phyloP scores from a whole-genome alignment of 2,797 vertebrate species.

The Arrhamphus sclerolepis region DNA sequence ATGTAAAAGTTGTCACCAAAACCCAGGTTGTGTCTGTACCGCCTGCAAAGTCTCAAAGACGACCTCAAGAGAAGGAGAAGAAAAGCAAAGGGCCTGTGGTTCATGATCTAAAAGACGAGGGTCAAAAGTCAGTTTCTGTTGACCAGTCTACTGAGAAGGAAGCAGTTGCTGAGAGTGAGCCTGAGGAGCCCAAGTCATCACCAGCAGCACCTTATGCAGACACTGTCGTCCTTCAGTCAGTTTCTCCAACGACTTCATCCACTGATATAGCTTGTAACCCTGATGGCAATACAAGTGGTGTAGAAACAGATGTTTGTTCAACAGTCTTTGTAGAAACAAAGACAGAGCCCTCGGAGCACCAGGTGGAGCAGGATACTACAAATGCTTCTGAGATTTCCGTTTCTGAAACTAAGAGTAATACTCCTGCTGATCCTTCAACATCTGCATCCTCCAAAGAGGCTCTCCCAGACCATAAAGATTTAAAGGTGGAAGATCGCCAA shows the following conservation, averaged over 20 bases:
- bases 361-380: slow-evolving; percentile 32
- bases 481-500: slow-evolving; percentile 93
- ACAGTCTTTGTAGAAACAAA: slow-evolving; percentile 39
- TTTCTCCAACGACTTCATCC: slow-evolving; percentile 54
- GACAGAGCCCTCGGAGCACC: slow-evolving; percentile 39
- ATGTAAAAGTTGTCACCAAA: slow-evolving; percentile 81
- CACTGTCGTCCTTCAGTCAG: slow-evolving; percentile 55
- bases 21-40: slow-evolving; percentile 90
- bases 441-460: slow-evolving; percentile 80
- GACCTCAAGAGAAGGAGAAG: slow-evolving; percentile 86
- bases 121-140: slow-evolving; percentile 48
- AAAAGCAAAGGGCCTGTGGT: slow-evolving; percentile 46
- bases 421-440: slow-evolving; percentile 67
- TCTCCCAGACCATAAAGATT: slow-evolving; percentile 87
- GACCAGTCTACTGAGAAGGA: slow-evolving; percentile 53
- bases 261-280: slow-evolving; percentile 35
- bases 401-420: slow-evolving; percentile 49
- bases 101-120: slow-evolving; percentile 40
- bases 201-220: slow-evolving; percentile 35
- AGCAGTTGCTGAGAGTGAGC: slow-evolving; percentile 42
- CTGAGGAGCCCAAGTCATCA: slow-evolving; percentile 52
- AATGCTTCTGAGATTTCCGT: slow-evolving; percentile 45
- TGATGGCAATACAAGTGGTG: slow-evolving; percentile 27
- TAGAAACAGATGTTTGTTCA: slow-evolving; percentile 36
- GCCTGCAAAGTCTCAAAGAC: slow-evolving; percentile 88